Percentiles rank a stretch among this genome's conserved stretches.
Conservation (phyloP, 2,888 invertebrate genomes). For the Isotomurus palustris region DNA sequence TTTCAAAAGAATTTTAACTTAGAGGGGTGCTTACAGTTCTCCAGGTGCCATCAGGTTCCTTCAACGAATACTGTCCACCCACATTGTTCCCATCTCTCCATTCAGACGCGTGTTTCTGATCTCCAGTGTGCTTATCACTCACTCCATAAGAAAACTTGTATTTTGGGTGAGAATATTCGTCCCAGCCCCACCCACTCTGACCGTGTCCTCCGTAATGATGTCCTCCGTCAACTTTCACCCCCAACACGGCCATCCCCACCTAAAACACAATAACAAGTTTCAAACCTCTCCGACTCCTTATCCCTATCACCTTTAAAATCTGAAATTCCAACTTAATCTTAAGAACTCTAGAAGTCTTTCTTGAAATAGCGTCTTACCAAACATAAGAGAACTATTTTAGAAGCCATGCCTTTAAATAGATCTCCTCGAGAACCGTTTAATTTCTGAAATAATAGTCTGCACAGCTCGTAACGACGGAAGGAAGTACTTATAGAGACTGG, state of each 20-base stretch:
- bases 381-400: conserved; percentile 26
- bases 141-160: conserved; percentile 20
- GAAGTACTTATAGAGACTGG: conserved; percentile 25
- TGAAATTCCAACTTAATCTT: too few species aligned
- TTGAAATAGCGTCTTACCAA: conserved; percentile 19
- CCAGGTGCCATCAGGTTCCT: conserved; percentile 21
- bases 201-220: not conserved
- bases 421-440: not conserved
- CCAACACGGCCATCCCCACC: conserved; percentile 13
- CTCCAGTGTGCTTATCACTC: conserved; percentile 25
- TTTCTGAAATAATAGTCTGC: not conserved
- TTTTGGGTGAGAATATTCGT: conserved; percentile 22
- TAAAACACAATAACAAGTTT: not conserved
- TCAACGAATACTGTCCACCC: conserved; percentile 11
- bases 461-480: conserved; percentile 8
- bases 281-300: not conserved
- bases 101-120: conserved; percentile 26
- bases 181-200: conserved; percentile 34
- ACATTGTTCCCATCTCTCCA: conserved; percentile 36
- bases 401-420: conserved; percentile 13
- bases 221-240: too few species aligned
- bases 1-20: not conserved
- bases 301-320: not conserved
- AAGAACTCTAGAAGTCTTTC: not conserved
- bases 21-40: conserved; percentile 20